Percentiles rank a stretch among this genome's conserved stretches.
Evolutionary conservation across 2,888 invertebrate genomes (phyloP).

Genomic region (Ichneumon xanthorius): DNA sequence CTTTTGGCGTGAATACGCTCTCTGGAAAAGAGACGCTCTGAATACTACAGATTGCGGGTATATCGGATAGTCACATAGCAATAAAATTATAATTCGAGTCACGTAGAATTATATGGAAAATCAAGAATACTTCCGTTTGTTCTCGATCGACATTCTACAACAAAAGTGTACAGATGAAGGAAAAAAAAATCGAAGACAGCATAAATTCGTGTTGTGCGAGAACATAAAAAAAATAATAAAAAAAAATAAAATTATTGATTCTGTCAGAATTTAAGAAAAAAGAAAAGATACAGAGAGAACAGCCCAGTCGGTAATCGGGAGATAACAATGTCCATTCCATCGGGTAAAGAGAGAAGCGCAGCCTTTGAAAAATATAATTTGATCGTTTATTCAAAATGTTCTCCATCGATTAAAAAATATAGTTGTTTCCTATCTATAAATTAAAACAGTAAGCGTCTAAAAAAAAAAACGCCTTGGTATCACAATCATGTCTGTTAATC

Average conservation of each 20-base stretch:
- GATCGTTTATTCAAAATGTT: conserved; percentile 68
- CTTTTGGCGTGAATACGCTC: conserved; percentile 93
- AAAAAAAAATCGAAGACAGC: conserved; percentile 9
- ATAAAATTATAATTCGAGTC: conserved; percentile 15
- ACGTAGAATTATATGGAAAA: background rate
- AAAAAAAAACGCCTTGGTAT: conserved; percentile 69
- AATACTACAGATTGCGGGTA: conserved; percentile 76
- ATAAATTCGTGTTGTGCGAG: conserved; percentile 21
- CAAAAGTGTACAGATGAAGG: conserved; percentile 11
- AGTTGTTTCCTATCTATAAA: conserved; percentile 58
- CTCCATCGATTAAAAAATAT: conserved; percentile 74
- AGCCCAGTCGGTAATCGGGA: conserved; percentile 60
- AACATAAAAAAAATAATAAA: background rate
- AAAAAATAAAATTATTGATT: conserved; percentile 5
- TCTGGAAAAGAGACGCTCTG: conserved; percentile 83
- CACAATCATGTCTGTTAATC: conserved; percentile 69
- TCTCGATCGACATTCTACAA: background rate
- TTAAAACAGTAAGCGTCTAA: conserved; percentile 58
- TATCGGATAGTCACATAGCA: conserved; percentile 55
- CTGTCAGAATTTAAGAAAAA: conserved; percentile 12
- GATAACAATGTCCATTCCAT: conserved; percentile 68
- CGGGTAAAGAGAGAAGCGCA: conserved; percentile 75
- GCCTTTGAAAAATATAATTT: conserved; percentile 71
- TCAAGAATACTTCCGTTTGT: conserved; percentile 6
- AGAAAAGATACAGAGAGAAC: conserved; percentile 26